Base-by-base conservation (phyloP, 2,797 vertebrate genomes). In the Cichlasoma orientale region DNA sequence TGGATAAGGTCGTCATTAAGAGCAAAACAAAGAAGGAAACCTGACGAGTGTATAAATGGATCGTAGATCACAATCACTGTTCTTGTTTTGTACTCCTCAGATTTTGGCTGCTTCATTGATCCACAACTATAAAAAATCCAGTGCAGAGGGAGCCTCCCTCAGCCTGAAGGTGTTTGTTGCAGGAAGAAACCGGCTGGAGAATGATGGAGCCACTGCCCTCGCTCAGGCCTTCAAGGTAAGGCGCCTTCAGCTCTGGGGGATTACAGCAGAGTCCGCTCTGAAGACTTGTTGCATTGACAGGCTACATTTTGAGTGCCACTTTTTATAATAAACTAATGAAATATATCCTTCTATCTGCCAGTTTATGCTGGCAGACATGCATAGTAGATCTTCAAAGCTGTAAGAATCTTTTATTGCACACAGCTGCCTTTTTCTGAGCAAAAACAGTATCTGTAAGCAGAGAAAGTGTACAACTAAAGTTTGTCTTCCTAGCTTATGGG, bases 111-210 rank as follows among this genome's bases (percentile, higher is more conserved):
- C 96, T 0, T 97, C 98, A 10, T 91, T 99, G 91, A 97, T 82
- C 0, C 95, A 97, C 52, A 97, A 97, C 90, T 91, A 98, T 81
- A 95, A 93, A 74, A 96, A 94, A 33, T 98, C 98, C 55, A 96
- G 93, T 27, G 91, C 92, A 23, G 87, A 92, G 4, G 96, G 96
- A 23, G 66, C 95, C 59, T 96, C 97, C 1, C 94, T 99, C 80
- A 93, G 95, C 77, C 95, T 99, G 89, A 98, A 96, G 89, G 90
- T 98, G 70, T 99, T 99, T 78, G 94, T 99, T 71, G 98, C 98
- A 10, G 98, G 98, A 82, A 96, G 98, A 82, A 99, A 99, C 88
- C 96, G 98, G 2, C 94, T 99, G 83, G 98, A 99, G 91, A 99
- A 99, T 1, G 98, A 99, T 4, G 98, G 98, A 47, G 97, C 98